These are phyloP conservation scores for Bactericera cockerelli DNA, from an alignment of 1,140 invertebrate genomes.

Conservation along the genomic window DNA sequence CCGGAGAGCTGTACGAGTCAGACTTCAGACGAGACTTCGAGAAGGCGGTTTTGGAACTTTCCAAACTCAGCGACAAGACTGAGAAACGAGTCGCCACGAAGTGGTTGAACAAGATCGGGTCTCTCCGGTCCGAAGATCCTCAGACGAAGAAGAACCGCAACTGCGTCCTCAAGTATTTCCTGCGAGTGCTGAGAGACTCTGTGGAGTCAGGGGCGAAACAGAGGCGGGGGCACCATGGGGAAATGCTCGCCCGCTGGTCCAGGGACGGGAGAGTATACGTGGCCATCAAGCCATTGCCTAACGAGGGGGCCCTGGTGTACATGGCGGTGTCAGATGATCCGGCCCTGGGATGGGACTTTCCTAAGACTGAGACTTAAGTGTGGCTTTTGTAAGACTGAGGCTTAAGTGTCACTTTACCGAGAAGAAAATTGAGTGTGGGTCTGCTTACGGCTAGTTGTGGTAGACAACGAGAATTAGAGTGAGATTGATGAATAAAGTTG, in stretches of 20 bases:
- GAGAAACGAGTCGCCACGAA: background rate
- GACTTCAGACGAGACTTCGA: too few species aligned
- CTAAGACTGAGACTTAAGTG: too few species aligned
- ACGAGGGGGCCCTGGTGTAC: conserved; percentile 32
- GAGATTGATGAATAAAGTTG: too few species aligned
- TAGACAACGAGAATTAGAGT: too few species aligned
- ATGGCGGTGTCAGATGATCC: conserved; percentile 33
- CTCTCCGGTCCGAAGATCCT: conserved; percentile 5
- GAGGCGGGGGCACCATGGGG: background rate
- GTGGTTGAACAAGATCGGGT: conserved; percentile 6
- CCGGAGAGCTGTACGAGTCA: too few species aligned
- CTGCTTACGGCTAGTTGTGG: too few species aligned
- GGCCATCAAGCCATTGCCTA: conserved; percentile 32
- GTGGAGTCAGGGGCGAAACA: background rate
- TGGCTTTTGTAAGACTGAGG: too few species aligned
- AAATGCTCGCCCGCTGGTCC: conserved; percentile 29
- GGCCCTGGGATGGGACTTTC: conserved; percentile 19
- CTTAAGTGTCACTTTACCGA: too few species aligned
- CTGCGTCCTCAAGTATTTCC: conserved; percentile 13
- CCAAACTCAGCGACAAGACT: background rate
- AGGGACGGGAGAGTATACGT: conserved; percentile 32
- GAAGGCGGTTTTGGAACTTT: too few species aligned
- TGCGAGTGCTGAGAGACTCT: background rate
- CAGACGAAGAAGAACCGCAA: conserved; percentile 13
- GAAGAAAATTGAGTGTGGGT: too few species aligned